Conservation (phyloP, 2,113 vertebrate species). For the zebrafish (Danio rerio) region DNA sequence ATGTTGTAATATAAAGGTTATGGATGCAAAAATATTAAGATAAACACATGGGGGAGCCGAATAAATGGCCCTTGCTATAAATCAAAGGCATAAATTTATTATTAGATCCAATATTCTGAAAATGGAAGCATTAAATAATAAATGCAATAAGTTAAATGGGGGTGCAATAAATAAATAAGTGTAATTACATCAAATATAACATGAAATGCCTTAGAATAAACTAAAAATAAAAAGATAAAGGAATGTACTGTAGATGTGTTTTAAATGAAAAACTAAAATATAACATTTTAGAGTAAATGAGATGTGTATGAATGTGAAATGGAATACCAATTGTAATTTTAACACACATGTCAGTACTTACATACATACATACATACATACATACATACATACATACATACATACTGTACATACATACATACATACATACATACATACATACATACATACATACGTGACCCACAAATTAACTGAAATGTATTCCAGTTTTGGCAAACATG, state of each 20-base stretch:
- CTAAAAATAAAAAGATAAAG: not conserved
- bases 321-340: no score
- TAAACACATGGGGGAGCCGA: not conserved
- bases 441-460: no score
- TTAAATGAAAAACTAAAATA: not conserved
- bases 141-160: not conserved
- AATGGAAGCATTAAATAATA: not conserved
- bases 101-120: not conserved
- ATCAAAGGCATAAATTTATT: not conserved
- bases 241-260: not conserved
- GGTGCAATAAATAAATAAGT: not conserved
- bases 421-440: no score
- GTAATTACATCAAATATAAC: no score
- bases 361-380: no score
- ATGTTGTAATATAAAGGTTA: slow-evolving; percentile 22
- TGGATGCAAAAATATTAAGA: not conserved
- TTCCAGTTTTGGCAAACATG: no score
- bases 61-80: not conserved
- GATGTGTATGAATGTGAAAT: no score
- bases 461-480: no score
- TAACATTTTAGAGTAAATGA: not conserved
- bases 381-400: no score
- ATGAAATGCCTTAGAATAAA: not conserved
- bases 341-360: no score
- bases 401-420: no score